Base-by-base conservation (phyloP, 2,888 invertebrate genomes). In the Drosophila niveifrons region DNA sequence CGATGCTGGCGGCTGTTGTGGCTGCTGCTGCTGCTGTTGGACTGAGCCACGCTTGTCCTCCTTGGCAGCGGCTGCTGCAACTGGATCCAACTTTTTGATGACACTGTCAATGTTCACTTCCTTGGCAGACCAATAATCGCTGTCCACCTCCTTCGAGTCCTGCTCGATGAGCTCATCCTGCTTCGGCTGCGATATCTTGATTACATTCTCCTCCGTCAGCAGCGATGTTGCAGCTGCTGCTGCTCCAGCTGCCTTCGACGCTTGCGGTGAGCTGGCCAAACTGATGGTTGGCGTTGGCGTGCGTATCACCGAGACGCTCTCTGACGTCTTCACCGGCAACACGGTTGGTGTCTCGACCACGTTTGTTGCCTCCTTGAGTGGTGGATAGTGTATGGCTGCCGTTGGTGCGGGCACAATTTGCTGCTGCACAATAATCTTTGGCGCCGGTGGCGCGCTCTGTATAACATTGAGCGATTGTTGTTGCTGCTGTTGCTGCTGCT, bases 81-180 rank as follows among this genome's bases (percentile, higher is more conserved):
- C 31, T 7, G 82, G 95, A 80, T 96, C 96, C 0, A 96, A 95
- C 84, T 95, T 96, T 91, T 96, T 96, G 71, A 96, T 96, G 1
- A 96, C 96, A 17, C 96, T 96, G 78, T 96, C 96, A 74, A 96
- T 96, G 86, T 96, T 96, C 1, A 96, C 94, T 87, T 96, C 96
- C 91, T 96, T 96, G 6, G 95, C 95, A 36, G 95, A 95, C 96
- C 96, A 96, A 79, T 95, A 95, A 90, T 96, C 96, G 82, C 94
- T 95, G 88, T 96, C 96, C 44, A 89, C 86, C 82, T 96, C 95
- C 77, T 95, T 94, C 34, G 93, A 94, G 80, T 94, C 94, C 63
- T 92, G 93, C 90, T 93, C 94, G 57, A 93, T 90, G 53, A 82
- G 88, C 63, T 92, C 91, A 71, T 91, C 91, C 52, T 88, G 88